These are phyloP conservation scores for Steromphala cineraria DNA, from an alignment of 2,888 invertebrate species.

Conservation along the genomic window DNA sequence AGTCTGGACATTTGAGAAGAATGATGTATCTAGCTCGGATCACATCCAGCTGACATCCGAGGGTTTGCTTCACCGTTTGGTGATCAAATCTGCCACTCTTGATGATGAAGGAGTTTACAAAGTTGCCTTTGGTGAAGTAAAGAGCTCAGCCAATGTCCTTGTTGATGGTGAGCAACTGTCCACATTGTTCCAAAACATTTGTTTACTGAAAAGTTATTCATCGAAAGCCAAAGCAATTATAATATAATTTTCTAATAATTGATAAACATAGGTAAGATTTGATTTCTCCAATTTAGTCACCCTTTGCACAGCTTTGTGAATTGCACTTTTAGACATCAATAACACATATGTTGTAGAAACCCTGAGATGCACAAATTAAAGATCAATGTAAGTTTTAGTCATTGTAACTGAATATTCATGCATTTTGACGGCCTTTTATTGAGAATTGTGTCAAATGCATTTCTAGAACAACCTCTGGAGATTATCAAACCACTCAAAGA, in stretches of 20 bases:
- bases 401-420: too few relatives aligned
- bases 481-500: slow-evolving; percentile 53
- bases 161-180: slow-evolving; percentile 58
- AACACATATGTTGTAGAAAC: too few relatives aligned
- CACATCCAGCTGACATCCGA: slow-evolving; percentile 88
- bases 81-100: slow-evolving; percentile 54
- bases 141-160: slow-evolving; percentile 56
- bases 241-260: too few relatives aligned
- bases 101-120: slow-evolving; percentile 65
- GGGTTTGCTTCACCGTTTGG: slow-evolving; percentile 73
- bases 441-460: background rate
- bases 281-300: too few relatives aligned
- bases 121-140: slow-evolving; percentile 55
- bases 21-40: slow-evolving; percentile 85
- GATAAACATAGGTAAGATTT: too few relatives aligned
- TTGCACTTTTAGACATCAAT: too few relatives aligned
- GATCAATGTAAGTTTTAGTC: too few relatives aligned
- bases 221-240: background rate
- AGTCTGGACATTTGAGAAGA: slow-evolving; percentile 87
- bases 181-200: too few relatives aligned
- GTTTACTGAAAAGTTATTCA: too few relatives aligned
- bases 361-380: too few relatives aligned
- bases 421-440: too few relatives aligned
- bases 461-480: slow-evolving; percentile 45
- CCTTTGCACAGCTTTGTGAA: too few relatives aligned